Conservation (phyloP, 2,797 vertebrate species). For the Hipposideros larvatus region DNA sequence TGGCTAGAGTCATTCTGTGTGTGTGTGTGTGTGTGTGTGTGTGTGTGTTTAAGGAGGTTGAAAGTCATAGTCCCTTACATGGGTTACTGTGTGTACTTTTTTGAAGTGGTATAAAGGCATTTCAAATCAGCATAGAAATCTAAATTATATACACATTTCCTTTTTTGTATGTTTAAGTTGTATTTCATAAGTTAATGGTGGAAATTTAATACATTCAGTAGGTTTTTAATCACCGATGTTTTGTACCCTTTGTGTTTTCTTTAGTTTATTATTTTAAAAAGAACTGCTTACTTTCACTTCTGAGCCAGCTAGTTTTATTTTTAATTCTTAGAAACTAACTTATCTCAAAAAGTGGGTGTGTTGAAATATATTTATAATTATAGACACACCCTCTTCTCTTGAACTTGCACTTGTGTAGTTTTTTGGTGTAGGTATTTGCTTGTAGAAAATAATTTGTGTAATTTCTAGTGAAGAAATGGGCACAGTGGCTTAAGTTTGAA, state of each 20-base stretch:
- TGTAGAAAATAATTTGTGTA: slow-evolving; percentile 37
- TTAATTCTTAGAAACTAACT: slow-evolving; percentile 58
- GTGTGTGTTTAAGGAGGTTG: not conserved
- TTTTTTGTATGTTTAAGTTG: slow-evolving; percentile 60
- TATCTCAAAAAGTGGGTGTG: slow-evolving; percentile 35
- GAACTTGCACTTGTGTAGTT: slow-evolving; percentile 19
- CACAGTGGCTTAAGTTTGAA: slow-evolving; percentile 21
- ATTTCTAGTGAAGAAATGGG: slow-evolving; percentile 52
- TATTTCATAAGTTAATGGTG: slow-evolving; percentile 55
- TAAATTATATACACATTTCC: not conserved
- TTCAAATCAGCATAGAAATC: not conserved
- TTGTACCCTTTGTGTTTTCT: slow-evolving; percentile 38
- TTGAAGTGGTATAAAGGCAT: slow-evolving; percentile 36
- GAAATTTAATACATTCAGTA: slow-evolving; percentile 25
- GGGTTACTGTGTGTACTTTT: slow-evolving; percentile 20
- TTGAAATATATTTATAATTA: slow-evolving; percentile 56
- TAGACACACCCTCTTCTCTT: slow-evolving; percentile 17
- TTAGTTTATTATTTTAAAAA: slow-evolving; percentile 47
- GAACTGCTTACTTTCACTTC: not conserved
- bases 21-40: not conserved
- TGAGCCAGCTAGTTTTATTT: slow-evolving; percentile 41
- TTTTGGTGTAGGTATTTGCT: slow-evolving; percentile 29
- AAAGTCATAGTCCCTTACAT: not conserved
- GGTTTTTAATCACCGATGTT: slow-evolving; percentile 65
- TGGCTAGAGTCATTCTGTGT: not conserved